Percentiles rank a stretch among this genome's conserved stretches.
Conservation (phyloP, 2,888 invertebrate species). For the Xylota segnis region DNA sequence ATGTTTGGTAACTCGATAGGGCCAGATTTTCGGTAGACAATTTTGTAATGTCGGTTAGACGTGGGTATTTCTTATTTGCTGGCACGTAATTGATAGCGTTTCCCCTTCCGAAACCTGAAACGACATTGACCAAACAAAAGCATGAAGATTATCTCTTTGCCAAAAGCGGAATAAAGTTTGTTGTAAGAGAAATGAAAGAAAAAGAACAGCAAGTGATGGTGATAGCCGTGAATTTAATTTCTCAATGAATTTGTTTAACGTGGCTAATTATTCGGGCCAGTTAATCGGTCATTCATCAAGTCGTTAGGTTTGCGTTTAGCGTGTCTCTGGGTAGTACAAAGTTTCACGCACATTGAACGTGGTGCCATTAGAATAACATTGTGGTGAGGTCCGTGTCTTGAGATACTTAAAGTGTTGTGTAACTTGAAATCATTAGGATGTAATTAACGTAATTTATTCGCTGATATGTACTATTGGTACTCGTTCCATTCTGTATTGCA, state of each 20-base stretch:
- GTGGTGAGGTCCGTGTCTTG: neutral
- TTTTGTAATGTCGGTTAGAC: constrained; percentile 22
- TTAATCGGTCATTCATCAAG: constrained; percentile 36
- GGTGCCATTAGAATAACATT: neutral
- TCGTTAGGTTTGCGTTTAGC: neutral
- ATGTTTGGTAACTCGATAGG: constrained; percentile 32
- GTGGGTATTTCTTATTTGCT: constrained; percentile 34
- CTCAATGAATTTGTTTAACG: constrained; percentile 8
- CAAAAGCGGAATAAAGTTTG: neutral
- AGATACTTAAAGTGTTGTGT: neutral
- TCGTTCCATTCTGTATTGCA: no score
- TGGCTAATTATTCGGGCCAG: constrained; percentile 19
- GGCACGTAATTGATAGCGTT: constrained; percentile 14
- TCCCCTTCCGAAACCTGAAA: constrained; percentile 23
- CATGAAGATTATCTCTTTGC: neutral
- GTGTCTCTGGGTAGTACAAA: neutral
- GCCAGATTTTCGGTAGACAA: neutral
- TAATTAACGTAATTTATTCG: constrained; percentile 5
- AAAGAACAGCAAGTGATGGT: constrained; percentile 7
- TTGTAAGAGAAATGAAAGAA: neutral
- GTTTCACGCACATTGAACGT: constrained; percentile 19
- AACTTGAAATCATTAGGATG: constrained; percentile 1
- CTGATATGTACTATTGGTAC: no score
- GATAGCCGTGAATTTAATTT: neutral
- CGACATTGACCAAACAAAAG: neutral